phyloP scores from a whole-genome alignment of 1,140 invertebrate species.

The Cotesia vestalis region DNA sequence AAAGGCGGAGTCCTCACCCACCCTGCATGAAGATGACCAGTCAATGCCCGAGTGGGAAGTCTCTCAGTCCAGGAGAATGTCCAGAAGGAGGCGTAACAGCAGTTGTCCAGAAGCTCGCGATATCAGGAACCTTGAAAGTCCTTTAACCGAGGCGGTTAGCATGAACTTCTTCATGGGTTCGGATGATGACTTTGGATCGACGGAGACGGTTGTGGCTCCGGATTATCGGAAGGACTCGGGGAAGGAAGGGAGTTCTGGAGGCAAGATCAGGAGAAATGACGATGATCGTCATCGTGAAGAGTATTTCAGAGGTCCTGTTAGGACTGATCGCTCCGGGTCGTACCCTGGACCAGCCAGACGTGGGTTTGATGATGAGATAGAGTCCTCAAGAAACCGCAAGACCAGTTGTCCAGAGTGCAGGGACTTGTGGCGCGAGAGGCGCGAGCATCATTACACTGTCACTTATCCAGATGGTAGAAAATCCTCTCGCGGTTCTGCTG shows the following conservation, averaged over 20 bases:
- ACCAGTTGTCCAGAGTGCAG: slow-evolving; percentile 54
- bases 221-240: slow-evolving; percentile 39
- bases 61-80: slow-evolving; percentile 37
- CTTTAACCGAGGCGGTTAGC: slow-evolving; percentile 33
- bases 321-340: slow-evolving; percentile 34
- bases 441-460: too few relatives aligned
- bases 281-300: slow-evolving; percentile 21
- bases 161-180: slow-evolving; percentile 52
- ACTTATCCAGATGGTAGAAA: too few relatives aligned
- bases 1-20: slow-evolving; percentile 58
- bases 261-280: too few relatives aligned
- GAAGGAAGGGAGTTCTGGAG: background rate
- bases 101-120: slow-evolving; percentile 58
- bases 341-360: slow-evolving; percentile 30
- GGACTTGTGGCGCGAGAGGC: background rate
- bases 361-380: slow-evolving; percentile 8
- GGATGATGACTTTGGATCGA: slow-evolving; percentile 60
- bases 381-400: slow-evolving; percentile 52
- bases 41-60: slow-evolving; percentile 26
- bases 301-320: slow-evolving; percentile 5
- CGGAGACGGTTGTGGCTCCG: slow-evolving; percentile 56
- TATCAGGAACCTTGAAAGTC: slow-evolving; percentile 31
- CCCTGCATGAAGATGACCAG: slow-evolving; percentile 46
- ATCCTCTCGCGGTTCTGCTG: too few relatives aligned
- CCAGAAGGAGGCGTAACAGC: slow-evolving; percentile 49